A percentile compares a stretch with the other conserved stretches of the same genome.
Evolutionary conservation across 1,140 invertebrate species (phyloP).

Genomic region (Grapholita molesta): DNA sequence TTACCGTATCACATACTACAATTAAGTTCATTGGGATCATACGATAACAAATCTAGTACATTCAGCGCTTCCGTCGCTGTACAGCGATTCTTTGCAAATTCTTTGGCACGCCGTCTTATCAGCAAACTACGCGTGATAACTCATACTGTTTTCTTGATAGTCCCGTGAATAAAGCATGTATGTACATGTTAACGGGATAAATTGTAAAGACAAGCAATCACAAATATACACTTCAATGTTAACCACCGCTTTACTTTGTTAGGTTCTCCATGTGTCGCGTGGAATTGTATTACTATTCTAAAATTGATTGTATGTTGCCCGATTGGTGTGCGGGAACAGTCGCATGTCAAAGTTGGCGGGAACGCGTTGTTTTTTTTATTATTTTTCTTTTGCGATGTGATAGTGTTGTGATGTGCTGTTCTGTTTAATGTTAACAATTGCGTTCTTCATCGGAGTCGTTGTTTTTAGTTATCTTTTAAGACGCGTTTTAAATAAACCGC

Average conservation of each 20-base stretch:
- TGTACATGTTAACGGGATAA: neutral
- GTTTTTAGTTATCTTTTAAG: slow-evolving; percentile 40
- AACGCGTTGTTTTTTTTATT: slow-evolving; percentile 42
- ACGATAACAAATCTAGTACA: neutral
- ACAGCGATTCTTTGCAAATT: neutral
- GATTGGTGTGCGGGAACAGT: slow-evolving; percentile 31
- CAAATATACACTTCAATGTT: neutral
- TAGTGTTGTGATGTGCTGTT: slow-evolving; percentile 50
- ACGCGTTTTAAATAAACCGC: slow-evolving; percentile 22
- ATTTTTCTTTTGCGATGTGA: slow-evolving; percentile 38
- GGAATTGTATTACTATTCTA: slow-evolving; percentile 14
- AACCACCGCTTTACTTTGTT: neutral
- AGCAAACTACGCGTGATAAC: neutral
- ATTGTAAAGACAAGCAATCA: neutral
- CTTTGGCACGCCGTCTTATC: neutral
- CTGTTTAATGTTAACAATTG: slow-evolving; percentile 47
- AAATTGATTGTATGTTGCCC: slow-evolving; percentile 10
- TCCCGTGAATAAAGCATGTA: slow-evolving; percentile 6
- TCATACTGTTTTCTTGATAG: neutral
- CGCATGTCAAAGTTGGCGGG: slow-evolving; percentile 47
- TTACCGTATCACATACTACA: neutral
- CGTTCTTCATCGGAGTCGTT: slow-evolving; percentile 38
- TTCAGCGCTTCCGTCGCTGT: neutral
- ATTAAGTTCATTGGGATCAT: slow-evolving; percentile 12
- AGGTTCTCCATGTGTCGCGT: neutral